Conservation (phyloP, 1,140 invertebrate genomes). For the Antheraea mylitta region DNA sequence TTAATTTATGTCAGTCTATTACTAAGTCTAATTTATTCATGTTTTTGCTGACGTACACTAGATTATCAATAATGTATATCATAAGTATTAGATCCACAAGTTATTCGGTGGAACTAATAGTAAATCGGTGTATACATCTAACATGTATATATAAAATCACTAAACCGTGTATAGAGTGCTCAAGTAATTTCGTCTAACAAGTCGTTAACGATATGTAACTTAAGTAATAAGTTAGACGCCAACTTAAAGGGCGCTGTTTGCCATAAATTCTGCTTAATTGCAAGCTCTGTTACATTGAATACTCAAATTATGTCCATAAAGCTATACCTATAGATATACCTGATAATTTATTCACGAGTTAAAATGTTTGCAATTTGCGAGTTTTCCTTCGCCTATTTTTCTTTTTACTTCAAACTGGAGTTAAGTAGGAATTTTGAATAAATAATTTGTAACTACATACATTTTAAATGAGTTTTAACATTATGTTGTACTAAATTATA, state of each 20-base stretch:
- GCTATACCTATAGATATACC: neutral
- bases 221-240: neutral
- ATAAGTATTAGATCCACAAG: no score
- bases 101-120: no score
- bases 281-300: neutral
- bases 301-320: neutral
- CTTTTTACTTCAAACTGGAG: no score
- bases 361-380: neutral
- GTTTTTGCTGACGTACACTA: no score
- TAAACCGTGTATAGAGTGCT: neutral
- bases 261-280: conserved; percentile 1
- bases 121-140: no score
- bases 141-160: neutral
- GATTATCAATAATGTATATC: no score
- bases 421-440: no score
- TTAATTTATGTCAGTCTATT: no score
- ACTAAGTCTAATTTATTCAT: no score
- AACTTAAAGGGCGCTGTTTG: neutral
- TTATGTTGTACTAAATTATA: no score
- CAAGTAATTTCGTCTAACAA: neutral
- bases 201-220: conserved; percentile 4
- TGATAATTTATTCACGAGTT: neutral
- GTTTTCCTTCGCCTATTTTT: neutral
- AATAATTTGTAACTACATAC: no score
- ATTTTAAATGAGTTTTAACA: no score